Base-by-base conservation (phyloP, 2,113 vertebrate genomes). In the Xiphophorus hellerii region DNA sequence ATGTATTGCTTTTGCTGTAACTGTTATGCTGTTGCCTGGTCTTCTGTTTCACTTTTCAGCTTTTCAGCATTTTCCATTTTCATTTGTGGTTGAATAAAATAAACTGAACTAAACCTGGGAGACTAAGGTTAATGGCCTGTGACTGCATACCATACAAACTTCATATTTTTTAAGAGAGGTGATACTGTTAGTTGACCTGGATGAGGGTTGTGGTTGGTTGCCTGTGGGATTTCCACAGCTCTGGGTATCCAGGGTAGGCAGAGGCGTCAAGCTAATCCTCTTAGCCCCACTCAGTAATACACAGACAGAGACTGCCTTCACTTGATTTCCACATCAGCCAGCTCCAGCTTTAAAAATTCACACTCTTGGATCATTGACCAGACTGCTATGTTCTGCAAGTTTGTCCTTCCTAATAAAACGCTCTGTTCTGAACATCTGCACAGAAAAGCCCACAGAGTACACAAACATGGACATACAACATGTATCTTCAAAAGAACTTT, bases 241-340 rank as follows among this genome's bases (percentile, higher is more conserved):
- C 89, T 83, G 85, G 82, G 83, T 89, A 90, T 90, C 89, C 89
- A 84, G 90, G 86, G 87, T 87, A 83, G 90, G 86, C 90, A 93
- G 87, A 93, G 91, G 91, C 91, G 89, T 93, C 89, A 77, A 78
- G 88, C 79, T 92, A 93, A 93, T 93, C 91, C 92, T 92, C 92
- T 93, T 93, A 93, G 78, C 85, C 83, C 84, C 80, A 88, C 91
- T 92, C 78, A 89, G 88, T 89, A 84, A 90, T 89, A 91, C 87
- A 90, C 89, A 87, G 88, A 90, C 88, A 88, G 71, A 91, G 84
- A 76, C 63, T 29, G 85, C 69, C 86, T 84, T 84, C 84, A 62
- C 88, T 82, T 73, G 82, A 65, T 83, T 68, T 84, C 86, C 87
- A 79, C 84, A 88, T 85, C 84, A 85, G 80, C 81, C 83, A 60